These are phyloP conservation scores for Sinodicranocentrus sp. DNA, from an alignment of 2,888 invertebrate genomes.

Conservation along the genomic window DNA sequence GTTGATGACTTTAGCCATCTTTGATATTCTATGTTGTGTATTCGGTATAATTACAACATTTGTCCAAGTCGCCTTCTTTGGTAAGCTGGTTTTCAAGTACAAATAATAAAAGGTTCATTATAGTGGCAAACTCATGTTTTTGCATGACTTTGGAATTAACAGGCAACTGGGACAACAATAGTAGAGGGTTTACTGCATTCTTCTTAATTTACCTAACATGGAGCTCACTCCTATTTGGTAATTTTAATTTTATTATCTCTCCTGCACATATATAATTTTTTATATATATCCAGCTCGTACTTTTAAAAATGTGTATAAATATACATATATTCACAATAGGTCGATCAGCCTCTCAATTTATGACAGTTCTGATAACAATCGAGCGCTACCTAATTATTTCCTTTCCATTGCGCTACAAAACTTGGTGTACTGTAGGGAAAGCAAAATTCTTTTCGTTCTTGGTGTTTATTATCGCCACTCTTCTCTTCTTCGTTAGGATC, in stretches of 20 bases:
- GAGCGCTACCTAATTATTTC: constrained; percentile 8
- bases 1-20: neutral
- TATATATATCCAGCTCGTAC: neutral
- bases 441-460: neutral
- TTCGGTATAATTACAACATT: neutral
- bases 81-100: neutral
- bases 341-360: neutral
- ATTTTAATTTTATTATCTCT: neutral
- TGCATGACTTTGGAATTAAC: neutral
- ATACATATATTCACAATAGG: neutral
- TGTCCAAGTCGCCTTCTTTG: neutral
- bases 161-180: neutral
- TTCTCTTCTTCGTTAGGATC: too few species aligned
- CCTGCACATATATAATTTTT: neutral
- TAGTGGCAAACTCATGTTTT: neutral
- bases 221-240: too few species aligned
- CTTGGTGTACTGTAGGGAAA: neutral
- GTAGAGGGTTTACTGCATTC: neutral
- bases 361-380: neutral
- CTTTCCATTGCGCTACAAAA: neutral
- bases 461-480: neutral
- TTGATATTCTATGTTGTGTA: neutral
- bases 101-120: neutral
- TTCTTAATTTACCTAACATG: too few species aligned
- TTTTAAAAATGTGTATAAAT: neutral